phyloP scores from a whole-genome alignment of 1,140 invertebrate genomes.

The Himalopsyche phryganea region DNA sequence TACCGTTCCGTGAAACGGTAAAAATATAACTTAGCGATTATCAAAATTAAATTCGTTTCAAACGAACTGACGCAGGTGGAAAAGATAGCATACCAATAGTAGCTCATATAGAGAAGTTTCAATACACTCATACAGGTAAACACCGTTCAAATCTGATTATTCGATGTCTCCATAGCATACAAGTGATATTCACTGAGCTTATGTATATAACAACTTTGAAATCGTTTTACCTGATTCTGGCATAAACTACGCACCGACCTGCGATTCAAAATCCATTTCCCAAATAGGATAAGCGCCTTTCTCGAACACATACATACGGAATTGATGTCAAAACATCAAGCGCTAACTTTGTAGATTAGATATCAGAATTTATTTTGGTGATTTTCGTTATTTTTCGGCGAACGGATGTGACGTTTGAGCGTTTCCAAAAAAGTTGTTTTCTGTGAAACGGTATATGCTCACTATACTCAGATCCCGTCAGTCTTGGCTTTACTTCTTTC shows the following conservation, averaged over 20 bases:
- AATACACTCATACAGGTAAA: constrained; percentile 6
- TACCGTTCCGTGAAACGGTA: too few relatives aligned
- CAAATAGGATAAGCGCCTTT: background rate
- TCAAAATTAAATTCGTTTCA: too few relatives aligned
- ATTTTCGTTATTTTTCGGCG: constrained; percentile 6
- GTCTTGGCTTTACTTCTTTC: constrained; percentile 10
- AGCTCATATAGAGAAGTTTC: background rate
- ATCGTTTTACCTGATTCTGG: background rate
- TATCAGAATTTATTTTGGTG: constrained; percentile 12
- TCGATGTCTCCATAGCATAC: constrained; percentile 16
- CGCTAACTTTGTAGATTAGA: constrained; percentile 16
- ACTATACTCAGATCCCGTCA: background rate
- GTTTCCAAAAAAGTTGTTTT: background rate
- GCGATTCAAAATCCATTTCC: constrained; percentile 4
- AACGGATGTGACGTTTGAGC: background rate
- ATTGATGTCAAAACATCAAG: constrained; percentile 15
- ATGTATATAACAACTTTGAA: background rate
- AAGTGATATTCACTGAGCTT: background rate
- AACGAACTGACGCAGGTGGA: too few relatives aligned
- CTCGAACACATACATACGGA: background rate
- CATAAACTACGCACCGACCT: background rate
- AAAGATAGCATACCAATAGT: too few relatives aligned
- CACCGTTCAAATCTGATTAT: constrained; percentile 24
- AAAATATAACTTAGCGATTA: too few relatives aligned
- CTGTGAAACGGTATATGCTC: background rate